Base-by-base conservation (phyloP, 30 jellyfish, hydroid and myxozoan species). In the Aurelia coerulea region DNA sequence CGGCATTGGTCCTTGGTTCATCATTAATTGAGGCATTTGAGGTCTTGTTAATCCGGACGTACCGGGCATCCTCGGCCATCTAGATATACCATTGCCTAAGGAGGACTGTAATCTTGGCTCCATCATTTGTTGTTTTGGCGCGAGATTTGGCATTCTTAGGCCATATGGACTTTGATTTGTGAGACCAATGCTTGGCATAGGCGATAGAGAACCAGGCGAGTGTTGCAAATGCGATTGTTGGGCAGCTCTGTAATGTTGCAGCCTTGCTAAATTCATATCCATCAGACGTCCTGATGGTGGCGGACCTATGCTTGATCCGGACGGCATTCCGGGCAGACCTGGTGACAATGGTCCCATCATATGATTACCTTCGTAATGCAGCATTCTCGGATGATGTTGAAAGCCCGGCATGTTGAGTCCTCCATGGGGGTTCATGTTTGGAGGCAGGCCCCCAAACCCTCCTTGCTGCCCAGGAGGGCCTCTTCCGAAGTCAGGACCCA, bases 391-490 rank as follows among this genome's bases (percentile, higher is more conserved):
- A 68, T 85, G 94, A 12, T 66, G 90, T 37, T 76, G 87, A 37
- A 23, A 63, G 42, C 73, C 70, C 3, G 88, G 94, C 73, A 74
- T 65, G 39, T 59, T 70, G 76, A 85, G 50, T 13, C 94, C 94
- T 60, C 94, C 88, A 52, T 74, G 94, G 3, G 87, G 87, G 46
- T 66, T 74, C 94, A 85, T 83, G 60, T 83, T 83, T 41, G 74
- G 72, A 11, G 94, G 94, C 83, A 85, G 79, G 94, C 81, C 78
- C 33, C 78, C 79, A 56, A 85, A 85, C 49, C 88, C 88, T 65
- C 94, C 76, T 50, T 74, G 94, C 88, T 74, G 94, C 60, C 94
- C 94, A 19, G 84, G 84, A 54, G 88, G 88, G 67, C 94, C 94
- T 74, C 88, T 65, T 12, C 88, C 84, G 68, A 85, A 85, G 33